These are phyloP conservation scores for Drosophila longiperda DNA, from an alignment of 2,888 invertebrate species.

Conservation along the genomic window DNA sequence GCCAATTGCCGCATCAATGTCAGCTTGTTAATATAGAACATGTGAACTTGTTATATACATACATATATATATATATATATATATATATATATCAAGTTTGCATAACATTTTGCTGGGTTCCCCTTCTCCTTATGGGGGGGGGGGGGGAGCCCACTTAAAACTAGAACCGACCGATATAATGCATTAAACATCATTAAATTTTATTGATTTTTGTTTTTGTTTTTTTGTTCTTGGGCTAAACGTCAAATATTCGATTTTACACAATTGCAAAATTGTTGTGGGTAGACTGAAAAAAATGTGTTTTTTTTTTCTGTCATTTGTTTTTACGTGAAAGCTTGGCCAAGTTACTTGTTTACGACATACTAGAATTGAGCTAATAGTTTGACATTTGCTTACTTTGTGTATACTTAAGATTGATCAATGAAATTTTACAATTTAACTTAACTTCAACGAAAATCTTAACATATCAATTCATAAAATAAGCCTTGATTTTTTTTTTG, in stretches of 20 bases:
- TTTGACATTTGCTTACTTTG: constrained; percentile 35
- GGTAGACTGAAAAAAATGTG: constrained; percentile 15
- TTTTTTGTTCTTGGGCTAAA: constrained; percentile 8
- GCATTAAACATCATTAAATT: constrained; percentile 1
- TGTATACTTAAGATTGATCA: constrained; percentile 25
- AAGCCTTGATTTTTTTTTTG: constrained; percentile 23
- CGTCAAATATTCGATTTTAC: constrained; percentile 6
- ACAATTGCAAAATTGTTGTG: constrained; percentile 28
- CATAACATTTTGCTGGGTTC: constrained; percentile 48
- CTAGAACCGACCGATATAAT: constrained; percentile 7
- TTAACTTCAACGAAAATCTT: constrained; percentile 48
- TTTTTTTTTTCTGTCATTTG: constrained; percentile 1
- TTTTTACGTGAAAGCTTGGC: constrained; percentile 26
- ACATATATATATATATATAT: constrained; percentile 2
- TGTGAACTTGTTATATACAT: constrained; percentile 12
- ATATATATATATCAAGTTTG: neutral
- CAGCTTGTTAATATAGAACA: constrained; percentile 6
- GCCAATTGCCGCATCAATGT: neutral
- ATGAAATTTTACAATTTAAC: constrained; percentile 18
- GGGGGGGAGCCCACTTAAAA: constrained; percentile 15
- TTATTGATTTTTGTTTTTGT: neutral
- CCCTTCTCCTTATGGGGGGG: neutral
- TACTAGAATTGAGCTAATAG: constrained; percentile 65
- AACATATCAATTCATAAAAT: constrained; percentile 63
- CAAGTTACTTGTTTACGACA: constrained; percentile 47